These are phyloP conservation scores for Haliclystus octoradiatus DNA, from an alignment of 30 jellyfish, hydroid and myxozoan genomes.

Conservation along the genomic window DNA sequence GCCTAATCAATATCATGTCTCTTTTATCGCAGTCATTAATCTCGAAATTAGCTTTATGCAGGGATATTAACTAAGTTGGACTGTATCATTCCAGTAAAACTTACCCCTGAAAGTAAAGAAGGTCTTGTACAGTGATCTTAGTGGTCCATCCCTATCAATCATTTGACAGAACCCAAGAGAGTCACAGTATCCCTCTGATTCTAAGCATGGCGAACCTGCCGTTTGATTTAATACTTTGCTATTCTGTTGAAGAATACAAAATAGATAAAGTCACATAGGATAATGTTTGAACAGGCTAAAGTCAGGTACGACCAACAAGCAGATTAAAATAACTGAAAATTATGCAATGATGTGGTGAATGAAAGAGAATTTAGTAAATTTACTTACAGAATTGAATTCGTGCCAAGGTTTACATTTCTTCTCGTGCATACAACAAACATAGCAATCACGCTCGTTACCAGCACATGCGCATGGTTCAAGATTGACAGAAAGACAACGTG, in stretches of 20 bases:
- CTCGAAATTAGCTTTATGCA: no score
- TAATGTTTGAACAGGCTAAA: no score
- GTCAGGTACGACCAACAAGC: no score
- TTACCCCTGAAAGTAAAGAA: slow-evolving; percentile 80
- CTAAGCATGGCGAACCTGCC: slow-evolving; percentile 72
- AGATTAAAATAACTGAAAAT: no score
- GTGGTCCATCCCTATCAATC: slow-evolving; percentile 96
- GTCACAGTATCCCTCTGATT: slow-evolving; percentile 82
- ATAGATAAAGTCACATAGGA: background rate
- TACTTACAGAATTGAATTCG: slow-evolving; percentile 45
- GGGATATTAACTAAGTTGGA: no score
- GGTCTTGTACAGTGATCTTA: slow-evolving; percentile 46
- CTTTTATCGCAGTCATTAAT: no score
- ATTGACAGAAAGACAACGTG: slow-evolving; percentile 56
- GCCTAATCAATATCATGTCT: no score
- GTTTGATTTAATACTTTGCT: background rate
- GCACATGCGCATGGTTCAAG: slow-evolving; percentile 71
- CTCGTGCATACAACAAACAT: slow-evolving; percentile 66
- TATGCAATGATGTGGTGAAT: no score
- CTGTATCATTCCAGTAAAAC: no score
- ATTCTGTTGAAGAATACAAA: background rate
- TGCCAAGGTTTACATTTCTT: slow-evolving; percentile 45
- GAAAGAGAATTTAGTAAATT: background rate
- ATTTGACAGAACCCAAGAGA: slow-evolving; percentile 79
- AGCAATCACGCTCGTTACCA: slow-evolving; percentile 48